These are phyloP conservation scores for Plutomurus gul DNA, from an alignment of 1,140 invertebrate genomes.

Conservation along the genomic window DNA sequence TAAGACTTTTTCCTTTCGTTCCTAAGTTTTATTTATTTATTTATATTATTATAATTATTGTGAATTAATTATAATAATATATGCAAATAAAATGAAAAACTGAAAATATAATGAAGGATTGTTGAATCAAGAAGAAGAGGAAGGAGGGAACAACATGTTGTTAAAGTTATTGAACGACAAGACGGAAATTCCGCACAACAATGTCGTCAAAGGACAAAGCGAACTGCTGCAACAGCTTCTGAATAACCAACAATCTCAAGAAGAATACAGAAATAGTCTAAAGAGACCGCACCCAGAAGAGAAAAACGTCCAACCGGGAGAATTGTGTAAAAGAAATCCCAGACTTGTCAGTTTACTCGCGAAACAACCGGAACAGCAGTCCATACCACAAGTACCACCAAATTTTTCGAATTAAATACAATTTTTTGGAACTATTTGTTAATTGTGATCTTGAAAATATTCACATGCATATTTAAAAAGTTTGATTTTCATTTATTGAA, in stretches of 20 bases:
- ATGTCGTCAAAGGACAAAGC: conserved; percentile 57
- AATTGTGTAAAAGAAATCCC: conserved; percentile 76
- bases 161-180: conserved; percentile 82
- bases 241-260: conserved; percentile 55
- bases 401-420: too few species aligned
- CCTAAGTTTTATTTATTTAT: conserved; percentile 62
- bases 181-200: conserved; percentile 72
- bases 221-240: conserved; percentile 80
- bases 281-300: conserved; percentile 37
- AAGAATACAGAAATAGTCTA: background rate
- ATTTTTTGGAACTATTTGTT: conserved; percentile 4
- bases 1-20: conserved; percentile 57
- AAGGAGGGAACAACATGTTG: conserved; percentile 74
- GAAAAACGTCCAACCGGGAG: conserved; percentile 35
- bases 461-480: too few species aligned
- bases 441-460: too few species aligned
- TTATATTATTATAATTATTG: background rate
- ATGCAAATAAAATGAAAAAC: background rate
- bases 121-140: conserved; percentile 80
- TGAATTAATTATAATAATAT: background rate
- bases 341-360: conserved; percentile 82
- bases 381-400: conserved; percentile 58
- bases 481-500: too few species aligned
- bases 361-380: conserved; percentile 67
- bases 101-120: conserved; percentile 70